A percentile compares a stretch with the other conserved stretches of the same genome.
Evolutionary conservation across 2,797 vertebrate genomes (phyloP).

Genomic region (Mormyrops attenuatus): DNA sequence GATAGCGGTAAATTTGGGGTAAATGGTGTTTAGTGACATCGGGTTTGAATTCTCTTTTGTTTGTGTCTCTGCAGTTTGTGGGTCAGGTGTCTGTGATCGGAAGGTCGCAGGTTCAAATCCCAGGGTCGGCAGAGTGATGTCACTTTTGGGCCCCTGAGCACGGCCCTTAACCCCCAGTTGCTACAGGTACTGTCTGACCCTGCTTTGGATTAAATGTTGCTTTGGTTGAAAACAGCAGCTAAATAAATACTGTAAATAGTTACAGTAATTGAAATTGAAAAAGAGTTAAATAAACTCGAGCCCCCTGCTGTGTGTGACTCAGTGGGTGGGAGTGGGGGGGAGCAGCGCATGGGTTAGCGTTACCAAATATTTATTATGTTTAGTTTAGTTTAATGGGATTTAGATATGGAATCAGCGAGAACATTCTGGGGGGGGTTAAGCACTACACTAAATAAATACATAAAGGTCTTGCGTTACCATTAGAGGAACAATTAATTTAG

Average conservation of each 20-base stretch:
- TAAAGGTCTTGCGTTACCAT: not conserved
- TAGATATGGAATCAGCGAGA: conserved; percentile 16
- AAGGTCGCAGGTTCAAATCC: not conserved
- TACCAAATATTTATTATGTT: conserved; percentile 29
- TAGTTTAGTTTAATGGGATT: conserved; percentile 38
- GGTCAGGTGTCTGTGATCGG: not conserved
- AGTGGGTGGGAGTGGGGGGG: not conserved
- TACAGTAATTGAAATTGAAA: not conserved
- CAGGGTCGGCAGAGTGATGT: not conserved
- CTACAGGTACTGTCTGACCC: not conserved
- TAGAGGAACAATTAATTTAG: not conserved
- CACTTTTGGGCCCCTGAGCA: not conserved
- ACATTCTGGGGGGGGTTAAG: not conserved
- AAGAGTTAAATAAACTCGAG: not conserved
- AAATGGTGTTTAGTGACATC: not conserved
- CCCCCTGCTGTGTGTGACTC: conserved; percentile 17
- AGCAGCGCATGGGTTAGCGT: not conserved
- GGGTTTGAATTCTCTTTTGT: not conserved
- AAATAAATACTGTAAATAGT: not conserved
- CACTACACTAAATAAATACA: not conserved
- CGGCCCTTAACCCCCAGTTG: not conserved
- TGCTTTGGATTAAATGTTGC: not conserved
- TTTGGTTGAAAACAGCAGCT: not conserved
- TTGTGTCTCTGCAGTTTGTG: not conserved
- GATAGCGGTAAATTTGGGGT: not conserved